phyloP scores from a whole-genome alignment of 2,113 vertebrate genomes.

The Phylloscopus trochiloides region DNA sequence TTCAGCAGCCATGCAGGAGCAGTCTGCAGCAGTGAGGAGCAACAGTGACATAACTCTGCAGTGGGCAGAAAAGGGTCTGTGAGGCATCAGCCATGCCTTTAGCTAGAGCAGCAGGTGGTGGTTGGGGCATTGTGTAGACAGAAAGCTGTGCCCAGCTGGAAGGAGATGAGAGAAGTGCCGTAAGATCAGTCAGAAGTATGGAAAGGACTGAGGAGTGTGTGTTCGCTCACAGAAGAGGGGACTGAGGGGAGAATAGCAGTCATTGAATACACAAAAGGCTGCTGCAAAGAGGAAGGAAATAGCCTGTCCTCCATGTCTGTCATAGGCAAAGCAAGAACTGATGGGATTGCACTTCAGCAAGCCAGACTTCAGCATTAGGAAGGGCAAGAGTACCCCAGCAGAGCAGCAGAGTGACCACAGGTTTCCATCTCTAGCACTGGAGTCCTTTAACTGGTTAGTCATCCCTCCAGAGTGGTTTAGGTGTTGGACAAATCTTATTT shows the following conservation, averaged over 20 bases:
- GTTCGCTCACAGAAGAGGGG: background rate
- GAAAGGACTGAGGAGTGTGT: background rate
- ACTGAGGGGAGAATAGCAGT: background rate
- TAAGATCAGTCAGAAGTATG: background rate
- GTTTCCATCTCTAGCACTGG: background rate
- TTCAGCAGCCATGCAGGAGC: background rate
- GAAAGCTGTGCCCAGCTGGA: background rate
- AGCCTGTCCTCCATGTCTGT: accelerated
- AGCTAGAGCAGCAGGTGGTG: background rate
- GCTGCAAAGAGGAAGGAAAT: background rate
- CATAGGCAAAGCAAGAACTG: background rate
- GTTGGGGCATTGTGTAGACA: background rate
- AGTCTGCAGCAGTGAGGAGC: background rate
- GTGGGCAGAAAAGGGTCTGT: background rate
- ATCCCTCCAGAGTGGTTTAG: background rate
- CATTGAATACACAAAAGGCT: background rate
- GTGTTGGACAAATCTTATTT: background rate
- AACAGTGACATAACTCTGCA: background rate
- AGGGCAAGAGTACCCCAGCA: background rate
- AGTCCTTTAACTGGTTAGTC: background rate
- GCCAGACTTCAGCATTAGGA: background rate
- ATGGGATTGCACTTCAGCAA: background rate
- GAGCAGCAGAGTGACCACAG: background rate
- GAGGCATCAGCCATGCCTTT: background rate
- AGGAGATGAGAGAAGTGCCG: background rate